These are phyloP conservation scores for Drosophila greeni DNA, from an alignment of 2,888 invertebrate species.

Conservation along the genomic window DNA sequence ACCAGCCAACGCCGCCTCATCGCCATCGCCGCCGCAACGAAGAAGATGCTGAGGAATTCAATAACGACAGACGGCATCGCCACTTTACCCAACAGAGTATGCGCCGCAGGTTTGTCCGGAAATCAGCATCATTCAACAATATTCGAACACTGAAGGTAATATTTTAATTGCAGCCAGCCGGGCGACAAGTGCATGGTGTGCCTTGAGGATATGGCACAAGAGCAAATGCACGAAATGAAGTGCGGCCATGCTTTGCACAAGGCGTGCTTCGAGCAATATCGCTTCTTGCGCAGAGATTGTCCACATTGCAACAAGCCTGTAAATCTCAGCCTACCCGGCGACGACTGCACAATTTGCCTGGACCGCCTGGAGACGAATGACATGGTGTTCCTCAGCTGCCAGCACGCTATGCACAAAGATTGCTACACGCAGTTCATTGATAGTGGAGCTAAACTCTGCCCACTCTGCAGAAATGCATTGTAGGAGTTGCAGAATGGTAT, in stretches of 20 bases:
- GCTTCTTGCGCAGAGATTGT: constrained; percentile 15
- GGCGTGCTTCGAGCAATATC: constrained; percentile 22
- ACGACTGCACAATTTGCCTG: constrained; percentile 55
- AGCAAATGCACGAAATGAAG: constrained; percentile 35
- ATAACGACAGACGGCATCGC: no score
- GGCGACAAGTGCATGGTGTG: constrained; percentile 50
- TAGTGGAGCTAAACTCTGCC: constrained; percentile 8
- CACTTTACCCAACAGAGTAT: background rate
- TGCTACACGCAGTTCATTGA: constrained; percentile 27
- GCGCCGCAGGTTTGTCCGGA: constrained; percentile 16
- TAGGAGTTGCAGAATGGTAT: background rate
- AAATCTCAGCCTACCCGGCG: constrained; percentile 30
- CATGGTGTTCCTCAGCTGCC: constrained; percentile 47
- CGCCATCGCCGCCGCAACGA: background rate
- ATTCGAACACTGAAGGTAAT: background rate
- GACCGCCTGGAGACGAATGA: constrained; percentile 17
- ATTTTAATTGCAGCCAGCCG: constrained; percentile 30
- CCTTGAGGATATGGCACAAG: background rate
- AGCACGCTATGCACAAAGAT: constrained; percentile 50
- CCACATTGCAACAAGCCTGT: constrained; percentile 27
- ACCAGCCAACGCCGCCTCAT: background rate
- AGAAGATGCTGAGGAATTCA: background rate
- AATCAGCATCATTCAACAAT: background rate
- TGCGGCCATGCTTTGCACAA: constrained; percentile 55
- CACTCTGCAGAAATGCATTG: constrained; percentile 38